A percentile compares a stretch with the other conserved stretches of the same genome.
Conservation (phyloP, 2,113 vertebrate species). For the Pseudopipra pipra region DNA sequence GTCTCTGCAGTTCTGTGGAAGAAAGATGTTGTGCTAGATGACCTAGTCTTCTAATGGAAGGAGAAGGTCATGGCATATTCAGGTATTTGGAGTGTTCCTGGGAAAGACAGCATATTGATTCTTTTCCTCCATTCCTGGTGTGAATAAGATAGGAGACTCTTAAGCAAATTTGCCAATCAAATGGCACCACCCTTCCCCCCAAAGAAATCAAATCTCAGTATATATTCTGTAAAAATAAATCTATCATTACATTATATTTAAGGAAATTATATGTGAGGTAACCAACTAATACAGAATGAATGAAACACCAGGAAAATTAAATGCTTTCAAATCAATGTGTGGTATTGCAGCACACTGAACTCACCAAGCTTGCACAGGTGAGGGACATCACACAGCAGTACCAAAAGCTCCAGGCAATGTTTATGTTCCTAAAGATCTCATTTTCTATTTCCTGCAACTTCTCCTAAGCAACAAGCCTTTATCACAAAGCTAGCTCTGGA, state of each 20-base stretch:
- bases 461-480: neutral
- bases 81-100: neutral
- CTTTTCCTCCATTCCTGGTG: neutral
- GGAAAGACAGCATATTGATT: neutral
- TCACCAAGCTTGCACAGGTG: neutral
- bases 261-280: neutral
- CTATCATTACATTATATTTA: neutral
- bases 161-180: neutral
- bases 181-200: rapidly evolving
- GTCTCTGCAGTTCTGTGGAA: neutral
- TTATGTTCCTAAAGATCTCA: neutral
- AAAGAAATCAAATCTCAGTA: neutral
- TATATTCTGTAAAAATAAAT: neutral
- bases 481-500: neutral
- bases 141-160: neutral
- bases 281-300: neutral
- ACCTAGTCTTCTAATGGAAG: neutral
- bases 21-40: neutral
- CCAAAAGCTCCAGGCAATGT: neutral
- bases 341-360: neutral
- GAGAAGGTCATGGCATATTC: neutral
- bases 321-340: neutral
- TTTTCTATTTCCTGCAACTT: neutral
- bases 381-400: neutral
- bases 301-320: neutral